A percentile compares a stretch with the other conserved stretches of the same genome.
Conservation (phyloP, 2,797 vertebrate species). For the Ctenopoma multispine region DNA sequence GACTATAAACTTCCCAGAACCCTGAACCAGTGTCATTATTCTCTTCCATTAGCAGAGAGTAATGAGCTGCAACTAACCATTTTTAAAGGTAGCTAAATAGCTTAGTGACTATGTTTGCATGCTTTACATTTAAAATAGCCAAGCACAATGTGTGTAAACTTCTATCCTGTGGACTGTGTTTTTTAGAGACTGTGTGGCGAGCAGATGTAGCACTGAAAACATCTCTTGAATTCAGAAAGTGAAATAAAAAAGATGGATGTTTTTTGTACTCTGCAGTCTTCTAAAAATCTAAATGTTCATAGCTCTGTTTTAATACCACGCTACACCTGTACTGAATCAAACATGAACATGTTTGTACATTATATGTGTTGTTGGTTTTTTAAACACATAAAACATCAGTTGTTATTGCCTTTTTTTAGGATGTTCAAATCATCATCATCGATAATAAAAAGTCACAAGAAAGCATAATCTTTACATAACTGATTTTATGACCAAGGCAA, state of each 20-base stretch:
- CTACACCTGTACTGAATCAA: conserved; percentile 19
- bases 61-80: background rate
- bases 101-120: conserved; percentile 52
- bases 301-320: conserved; percentile 18
- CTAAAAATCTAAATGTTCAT: conserved; percentile 63
- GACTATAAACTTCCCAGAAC: background rate
- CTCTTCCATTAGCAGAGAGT: background rate
- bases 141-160: conserved; percentile 41
- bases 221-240: conserved; percentile 42
- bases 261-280: conserved; percentile 29
- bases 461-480: conserved; percentile 54
- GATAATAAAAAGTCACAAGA: conserved; percentile 43
- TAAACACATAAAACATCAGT: conserved; percentile 46
- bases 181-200: conserved; percentile 59
- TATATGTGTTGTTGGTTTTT: conserved; percentile 56
- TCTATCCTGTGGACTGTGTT: conserved; percentile 50
- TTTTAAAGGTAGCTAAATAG: conserved; percentile 8
- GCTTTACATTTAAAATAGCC: conserved; percentile 68
- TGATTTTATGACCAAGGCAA: conserved; percentile 37
- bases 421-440: conserved; percentile 54
- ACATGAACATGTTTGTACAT: conserved; percentile 12
- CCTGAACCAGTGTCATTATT: background rate
- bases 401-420: conserved; percentile 49
- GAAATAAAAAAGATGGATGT: conserved; percentile 72
- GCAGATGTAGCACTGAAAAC: conserved; percentile 44